phyloP scores from a whole-genome alignment of 2,888 invertebrate species.

The Trimorus sp. region DNA sequence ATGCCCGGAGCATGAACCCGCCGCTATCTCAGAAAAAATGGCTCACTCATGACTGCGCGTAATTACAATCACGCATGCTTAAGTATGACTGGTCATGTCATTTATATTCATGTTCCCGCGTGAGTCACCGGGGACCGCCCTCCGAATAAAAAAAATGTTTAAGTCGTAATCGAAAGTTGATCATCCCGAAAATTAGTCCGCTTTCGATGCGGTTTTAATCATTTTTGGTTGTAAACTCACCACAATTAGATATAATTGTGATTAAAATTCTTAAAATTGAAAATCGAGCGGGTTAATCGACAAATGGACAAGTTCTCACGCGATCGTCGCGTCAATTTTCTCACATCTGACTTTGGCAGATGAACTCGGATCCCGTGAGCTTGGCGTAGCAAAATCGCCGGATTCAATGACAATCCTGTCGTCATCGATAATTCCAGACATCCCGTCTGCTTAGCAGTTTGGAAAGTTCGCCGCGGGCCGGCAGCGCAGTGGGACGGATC shows the following conservation, averaged over 20 bases:
- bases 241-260: too few relatives aligned
- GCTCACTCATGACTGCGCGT: constrained; percentile 51
- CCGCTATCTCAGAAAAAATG: constrained; percentile 53
- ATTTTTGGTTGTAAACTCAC: too few relatives aligned
- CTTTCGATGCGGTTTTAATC: too few relatives aligned
- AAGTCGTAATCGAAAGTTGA: too few relatives aligned
- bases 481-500: constrained; percentile 54
- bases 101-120: constrained; percentile 41
- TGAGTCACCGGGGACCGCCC: constrained; percentile 41
- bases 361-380: constrained; percentile 16
- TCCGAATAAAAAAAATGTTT: not conserved
- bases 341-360: constrained; percentile 34
- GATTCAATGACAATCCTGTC: constrained; percentile 55
- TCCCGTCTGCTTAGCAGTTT: constrained; percentile 54
- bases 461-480: constrained; percentile 63
- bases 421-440: constrained; percentile 58
- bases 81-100: constrained; percentile 38
- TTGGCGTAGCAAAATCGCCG: constrained; percentile 28
- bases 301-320: not conserved
- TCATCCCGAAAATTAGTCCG: not conserved
- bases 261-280: too few relatives aligned
- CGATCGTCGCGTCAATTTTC: constrained; percentile 6
- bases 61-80: constrained; percentile 56
- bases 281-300: too few relatives aligned
- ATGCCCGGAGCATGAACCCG: constrained; percentile 27